Evolutionary conservation across 2,113 vertebrate genomes (phyloP), one percentile per base, ranked within the genome.

Genomic region (Brienomyrus longianalis): DNA sequence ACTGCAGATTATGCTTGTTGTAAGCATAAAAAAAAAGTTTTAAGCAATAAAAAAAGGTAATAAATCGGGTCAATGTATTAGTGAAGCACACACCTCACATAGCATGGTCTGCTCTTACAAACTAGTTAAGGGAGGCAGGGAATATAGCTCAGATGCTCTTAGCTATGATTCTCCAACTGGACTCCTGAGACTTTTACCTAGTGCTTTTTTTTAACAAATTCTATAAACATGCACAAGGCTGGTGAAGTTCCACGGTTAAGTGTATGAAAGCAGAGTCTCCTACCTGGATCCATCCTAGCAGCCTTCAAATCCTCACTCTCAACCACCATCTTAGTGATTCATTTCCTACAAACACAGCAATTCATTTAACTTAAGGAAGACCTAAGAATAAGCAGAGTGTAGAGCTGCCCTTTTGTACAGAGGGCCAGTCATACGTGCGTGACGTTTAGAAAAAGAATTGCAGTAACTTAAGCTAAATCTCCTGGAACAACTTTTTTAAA

Each of bases 301-400:
- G n/a, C 10, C 27, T 31, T 13, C 9, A 31, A 3, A 31, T 31
- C 27, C 62, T 1, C 62, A 66, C 62, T 70, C 10, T 66, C 23
- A 70, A 15, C 3, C 62, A 31, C n/a, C 10, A 31, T 31, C 10
- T 70, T 13, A 13, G 3, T 11, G 27, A 31, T 70, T 70, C 31
- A 31, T 70, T 31, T 70, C 10, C 62, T 31, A 39, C 66, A 89
- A 47, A 66, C 21, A 66, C 43, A 27, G 83, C n/a, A n/a, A 66
- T 89, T 89, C 48, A 50, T 77, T 89, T 83, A n/a, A 77, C 3
- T 15, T 77, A 50, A 88, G n/a, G 23, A 62, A 62, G 59, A 8
- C 59, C 35, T 7, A 13, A 39, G 31, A 77, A 31, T 31, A 31
- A 31, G 31, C 31, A 31, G 31, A 31, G 31, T 39, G 74, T 19